Evolutionary conservation across 2,113 vertebrate genomes (phyloP).

Genomic region (Muntiacus reevesi): DNA sequence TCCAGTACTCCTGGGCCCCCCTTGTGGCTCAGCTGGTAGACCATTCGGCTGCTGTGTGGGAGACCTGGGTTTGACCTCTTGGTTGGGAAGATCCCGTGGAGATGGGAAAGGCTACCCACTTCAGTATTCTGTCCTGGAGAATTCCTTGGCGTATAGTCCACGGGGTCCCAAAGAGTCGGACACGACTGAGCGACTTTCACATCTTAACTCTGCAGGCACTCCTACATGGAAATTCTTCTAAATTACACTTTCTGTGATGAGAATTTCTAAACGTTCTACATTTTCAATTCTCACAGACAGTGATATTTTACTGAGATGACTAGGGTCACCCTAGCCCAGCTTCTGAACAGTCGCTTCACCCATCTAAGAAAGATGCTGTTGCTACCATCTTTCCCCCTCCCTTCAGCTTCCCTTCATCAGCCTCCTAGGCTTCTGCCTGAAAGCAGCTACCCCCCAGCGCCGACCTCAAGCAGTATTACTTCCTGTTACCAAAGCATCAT

Average conservation of each 20-base stretch:
- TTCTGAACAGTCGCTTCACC: neutral
- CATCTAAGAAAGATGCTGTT: neutral
- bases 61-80: neutral
- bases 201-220: neutral
- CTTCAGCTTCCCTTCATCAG: neutral
- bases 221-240: neutral
- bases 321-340: neutral
- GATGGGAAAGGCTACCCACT: neutral
- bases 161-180: neutral
- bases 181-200: fast-evolving
- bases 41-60: neutral
- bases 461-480: neutral
- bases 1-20: neutral
- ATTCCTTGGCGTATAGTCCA: neutral
- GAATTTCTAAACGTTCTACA: neutral
- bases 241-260: neutral
- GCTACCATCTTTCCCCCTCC: neutral
- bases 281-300: neutral
- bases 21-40: neutral
- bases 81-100: neutral
- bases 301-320: neutral
- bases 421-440: neutral
- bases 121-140: neutral
- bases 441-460: neutral
- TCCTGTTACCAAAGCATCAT: neutral